Evolutionary conservation across 1,140 invertebrate species (phyloP).

Genomic region (Thaumatotibia leucotreta): DNA sequence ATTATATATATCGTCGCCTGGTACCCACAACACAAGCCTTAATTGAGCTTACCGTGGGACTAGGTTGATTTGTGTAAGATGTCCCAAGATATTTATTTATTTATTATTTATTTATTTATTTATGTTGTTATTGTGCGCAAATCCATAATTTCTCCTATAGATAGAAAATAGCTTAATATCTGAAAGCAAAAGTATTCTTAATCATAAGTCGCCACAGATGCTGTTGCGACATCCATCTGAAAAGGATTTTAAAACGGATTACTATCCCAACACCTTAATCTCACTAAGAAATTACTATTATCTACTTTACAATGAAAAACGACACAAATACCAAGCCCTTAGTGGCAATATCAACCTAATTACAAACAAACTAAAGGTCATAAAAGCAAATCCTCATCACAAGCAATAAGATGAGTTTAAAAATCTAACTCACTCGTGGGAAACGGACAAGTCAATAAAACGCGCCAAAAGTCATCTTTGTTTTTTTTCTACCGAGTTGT

Average conservation of each 20-base stretch:
- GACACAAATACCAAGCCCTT: not conserved
- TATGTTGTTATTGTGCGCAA: no score
- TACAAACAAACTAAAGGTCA: not conserved
- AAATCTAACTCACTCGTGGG: conserved; percentile 26
- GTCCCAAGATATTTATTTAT: no score
- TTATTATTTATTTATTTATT: no score
- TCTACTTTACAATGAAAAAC: not conserved
- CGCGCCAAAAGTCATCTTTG: conserved; percentile 37
- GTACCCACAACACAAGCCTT: no score
- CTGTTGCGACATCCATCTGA: not conserved
- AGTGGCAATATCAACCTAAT: not conserved
- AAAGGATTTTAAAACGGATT: conserved; percentile 1
- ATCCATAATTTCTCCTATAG: no score
- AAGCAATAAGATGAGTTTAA: not conserved
- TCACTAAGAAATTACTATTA: not conserved
- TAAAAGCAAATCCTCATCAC: not conserved
- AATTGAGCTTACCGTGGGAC: no score
- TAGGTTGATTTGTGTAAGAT: no score
- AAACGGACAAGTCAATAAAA: conserved; percentile 40
- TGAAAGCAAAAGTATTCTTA: not conserved
- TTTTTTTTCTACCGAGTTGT: no score
- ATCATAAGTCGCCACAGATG: not conserved
- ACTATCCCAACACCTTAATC: not conserved
- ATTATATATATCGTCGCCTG: no score
- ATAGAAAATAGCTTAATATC: not conserved